Evolutionary conservation across 2,797 vertebrate genomes (phyloP).

Genomic region (Echeneis naucrates): DNA sequence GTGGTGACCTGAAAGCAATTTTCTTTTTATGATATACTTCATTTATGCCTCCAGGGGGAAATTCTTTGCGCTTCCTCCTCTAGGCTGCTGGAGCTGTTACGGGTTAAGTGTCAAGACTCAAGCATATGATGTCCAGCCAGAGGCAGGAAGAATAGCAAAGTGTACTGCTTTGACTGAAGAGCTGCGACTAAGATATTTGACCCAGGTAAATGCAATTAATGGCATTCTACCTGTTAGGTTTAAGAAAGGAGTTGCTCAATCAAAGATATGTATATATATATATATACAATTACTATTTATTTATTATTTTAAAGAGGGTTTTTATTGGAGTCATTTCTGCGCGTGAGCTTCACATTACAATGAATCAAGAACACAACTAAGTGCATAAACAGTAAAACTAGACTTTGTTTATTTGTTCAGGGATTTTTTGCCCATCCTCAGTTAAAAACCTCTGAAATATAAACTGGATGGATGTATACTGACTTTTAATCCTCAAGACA

Average conservation of each 20-base stretch:
- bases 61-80: constrained; percentile 20
- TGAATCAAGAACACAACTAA: neutral
- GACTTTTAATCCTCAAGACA: too few relatives aligned
- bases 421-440: neutral
- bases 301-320: too few relatives aligned
- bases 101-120: constrained; percentile 45
- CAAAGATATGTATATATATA: too few relatives aligned
- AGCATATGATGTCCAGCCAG: constrained; percentile 16
- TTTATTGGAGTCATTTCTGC: neutral
- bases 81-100: constrained; percentile 17
- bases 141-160: constrained; percentile 3
- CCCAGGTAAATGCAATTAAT: neutral
- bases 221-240: neutral
- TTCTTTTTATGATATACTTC: constrained; percentile 54
- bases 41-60: constrained; percentile 47
- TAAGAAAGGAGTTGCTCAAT: neutral
- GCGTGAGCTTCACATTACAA: neutral
- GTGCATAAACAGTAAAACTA: neutral
- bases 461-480: too few relatives aligned
- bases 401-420: neutral
- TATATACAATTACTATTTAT: too few relatives aligned
- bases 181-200: neutral
- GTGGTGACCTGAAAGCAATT: constrained; percentile 58
- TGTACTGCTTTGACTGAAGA: neutral
- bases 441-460: neutral